Percentiles rank a stretch among this genome's conserved stretches.
Evolutionary conservation across 2,113 vertebrate genomes (phyloP).

Genomic region (Ptilonorhynchus violaceus): DNA sequence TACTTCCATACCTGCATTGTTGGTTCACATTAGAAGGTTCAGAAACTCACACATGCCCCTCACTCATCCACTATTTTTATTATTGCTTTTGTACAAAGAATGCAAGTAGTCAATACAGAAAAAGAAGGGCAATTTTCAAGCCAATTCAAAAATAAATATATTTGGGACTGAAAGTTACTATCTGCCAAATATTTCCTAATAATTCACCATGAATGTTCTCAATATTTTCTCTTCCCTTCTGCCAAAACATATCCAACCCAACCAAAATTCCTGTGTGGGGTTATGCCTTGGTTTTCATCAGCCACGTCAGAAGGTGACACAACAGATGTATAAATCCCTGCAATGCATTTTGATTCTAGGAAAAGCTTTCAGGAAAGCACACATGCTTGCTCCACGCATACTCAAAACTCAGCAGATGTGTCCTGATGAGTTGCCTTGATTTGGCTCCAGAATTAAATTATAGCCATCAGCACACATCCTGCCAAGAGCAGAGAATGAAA

Average conservation of each 20-base stretch:
- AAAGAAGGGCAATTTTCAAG: background rate
- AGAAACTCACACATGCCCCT: background rate
- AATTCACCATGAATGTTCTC: background rate
- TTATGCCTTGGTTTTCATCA: conserved; percentile 9
- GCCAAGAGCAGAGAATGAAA: conserved; percentile 1
- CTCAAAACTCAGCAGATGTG: conserved; percentile 42
- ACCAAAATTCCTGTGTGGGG: background rate
- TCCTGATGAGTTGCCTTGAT: conserved; percentile 31
- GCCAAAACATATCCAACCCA: background rate
- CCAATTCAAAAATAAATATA: background rate
- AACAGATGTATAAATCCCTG: conserved; percentile 5
- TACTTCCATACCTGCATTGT: background rate
- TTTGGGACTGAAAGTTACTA: background rate
- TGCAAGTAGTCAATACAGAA: background rate
- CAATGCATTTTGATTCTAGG: conserved; percentile 33
- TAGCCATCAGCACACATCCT: conserved; percentile 5
- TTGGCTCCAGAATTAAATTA: conserved; percentile 57
- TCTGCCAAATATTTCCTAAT: background rate
- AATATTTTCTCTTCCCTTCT: background rate
- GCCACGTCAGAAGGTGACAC: background rate
- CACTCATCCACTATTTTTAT: background rate
- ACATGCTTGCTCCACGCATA: background rate
- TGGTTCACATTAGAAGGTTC: background rate
- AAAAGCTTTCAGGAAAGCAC: conserved; percentile 29
- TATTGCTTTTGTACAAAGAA: background rate